phyloP scores from a whole-genome alignment of 2,797 vertebrate genomes.

The Enteromius argenteus region DNA sequence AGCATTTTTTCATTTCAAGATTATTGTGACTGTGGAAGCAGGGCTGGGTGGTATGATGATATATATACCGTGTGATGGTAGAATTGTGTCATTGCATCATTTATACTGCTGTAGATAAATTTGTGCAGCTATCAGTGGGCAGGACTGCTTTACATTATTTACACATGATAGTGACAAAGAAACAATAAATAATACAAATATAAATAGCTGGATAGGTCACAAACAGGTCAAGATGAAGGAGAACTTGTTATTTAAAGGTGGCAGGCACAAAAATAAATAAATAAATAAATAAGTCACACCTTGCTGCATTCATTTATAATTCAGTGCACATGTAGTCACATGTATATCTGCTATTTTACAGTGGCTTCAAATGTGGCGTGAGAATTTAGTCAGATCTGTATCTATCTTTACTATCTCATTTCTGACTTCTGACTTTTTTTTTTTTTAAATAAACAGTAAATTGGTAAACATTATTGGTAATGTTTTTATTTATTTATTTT shows the following conservation, averaged over 20 bases:
- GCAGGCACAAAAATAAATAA: neutral
- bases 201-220: neutral
- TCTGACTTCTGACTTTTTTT: no score
- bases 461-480: neutral
- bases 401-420: no score
- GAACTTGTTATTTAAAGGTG: neutral
- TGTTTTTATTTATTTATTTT: no score
- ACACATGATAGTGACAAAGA: neutral
- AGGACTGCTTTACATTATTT: neutral
- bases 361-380: neutral
- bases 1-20: neutral
- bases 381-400: neutral
- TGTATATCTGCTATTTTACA: neutral
- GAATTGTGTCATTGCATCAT: neutral
- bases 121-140: neutral
- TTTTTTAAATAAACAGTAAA: no score
- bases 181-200: neutral
- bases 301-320: neutral
- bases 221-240: neutral
- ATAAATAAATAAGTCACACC: neutral
- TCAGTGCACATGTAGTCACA: neutral
- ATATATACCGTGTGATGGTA: neutral
- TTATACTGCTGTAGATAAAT: neutral
- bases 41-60: neutral
- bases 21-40: constrained; percentile 5